Conservation (phyloP, 1,140 invertebrate species). For the Alviniconcha marisindica region DNA sequence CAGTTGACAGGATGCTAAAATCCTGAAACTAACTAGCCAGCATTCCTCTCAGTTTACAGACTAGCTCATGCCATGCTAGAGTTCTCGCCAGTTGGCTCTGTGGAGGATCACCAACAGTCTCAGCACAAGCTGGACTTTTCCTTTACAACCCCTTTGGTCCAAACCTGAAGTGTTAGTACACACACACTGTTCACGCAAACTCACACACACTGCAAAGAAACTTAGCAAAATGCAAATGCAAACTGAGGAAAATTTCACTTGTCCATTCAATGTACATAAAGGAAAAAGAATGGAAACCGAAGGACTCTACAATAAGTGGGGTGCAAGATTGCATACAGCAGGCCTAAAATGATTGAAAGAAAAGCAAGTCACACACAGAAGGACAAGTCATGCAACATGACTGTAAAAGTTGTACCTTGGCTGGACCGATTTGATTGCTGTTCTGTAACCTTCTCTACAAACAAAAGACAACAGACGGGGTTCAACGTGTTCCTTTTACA, state of each 20-base stretch:
- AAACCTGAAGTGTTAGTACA: too few relatives aligned
- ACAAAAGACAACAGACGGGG: not conserved
- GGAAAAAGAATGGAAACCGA: not conserved
- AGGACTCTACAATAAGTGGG: not conserved
- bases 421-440: conserved; percentile 2
- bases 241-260: not conserved
- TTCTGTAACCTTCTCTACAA: not conserved
- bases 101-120: too few relatives aligned
- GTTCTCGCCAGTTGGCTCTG: too few relatives aligned
- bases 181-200: too few relatives aligned
- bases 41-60: too few relatives aligned
- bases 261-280: not conserved
- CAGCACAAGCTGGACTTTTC: too few relatives aligned
- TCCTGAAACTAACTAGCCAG: too few relatives aligned
- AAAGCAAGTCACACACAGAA: not conserved
- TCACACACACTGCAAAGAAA: not conserved
- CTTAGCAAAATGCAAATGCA: not conserved
- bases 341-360: not conserved
- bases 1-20: too few relatives aligned
- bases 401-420: conserved; percentile 10
- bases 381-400: not conserved
- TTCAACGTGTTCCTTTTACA: too few relatives aligned
- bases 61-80: too few relatives aligned
- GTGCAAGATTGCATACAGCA: not conserved
- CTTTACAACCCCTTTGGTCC: too few relatives aligned